A percentile compares a stretch with the other conserved stretches of the same genome.
Conservation (phyloP, 2,113 vertebrate species). For the Lucifuga dentata region DNA sequence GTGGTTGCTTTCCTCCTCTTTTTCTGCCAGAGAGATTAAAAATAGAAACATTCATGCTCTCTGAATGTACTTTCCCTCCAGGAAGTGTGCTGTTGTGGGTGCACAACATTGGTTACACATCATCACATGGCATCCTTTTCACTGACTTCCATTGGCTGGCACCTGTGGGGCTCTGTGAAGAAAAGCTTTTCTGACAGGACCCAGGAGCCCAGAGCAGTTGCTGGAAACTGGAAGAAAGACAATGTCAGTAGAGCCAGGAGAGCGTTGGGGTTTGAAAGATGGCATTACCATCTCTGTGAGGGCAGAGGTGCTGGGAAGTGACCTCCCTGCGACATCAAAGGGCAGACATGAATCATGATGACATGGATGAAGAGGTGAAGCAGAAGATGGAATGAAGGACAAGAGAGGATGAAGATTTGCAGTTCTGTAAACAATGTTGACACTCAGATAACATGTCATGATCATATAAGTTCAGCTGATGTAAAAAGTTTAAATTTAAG, state of each 20-base stretch:
- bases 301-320: constrained; percentile 46
- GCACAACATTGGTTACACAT: constrained; percentile 67
- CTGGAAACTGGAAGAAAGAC: constrained; percentile 75
- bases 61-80: constrained; percentile 81
- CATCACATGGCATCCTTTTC: constrained; percentile 65
- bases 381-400: constrained; percentile 27
- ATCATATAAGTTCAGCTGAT: constrained; percentile 9
- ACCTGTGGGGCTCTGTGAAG: constrained; percentile 82
- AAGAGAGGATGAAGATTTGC: constrained; percentile 12
- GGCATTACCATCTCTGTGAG: constrained; percentile 49
- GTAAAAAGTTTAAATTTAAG: too few species aligned
- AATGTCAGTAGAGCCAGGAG: constrained; percentile 59
- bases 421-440: too few species aligned
- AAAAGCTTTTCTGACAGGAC: constrained; percentile 82
- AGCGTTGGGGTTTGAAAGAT: constrained; percentile 35
- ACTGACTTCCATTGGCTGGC: constrained; percentile 76
- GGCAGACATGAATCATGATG: constrained; percentile 39
- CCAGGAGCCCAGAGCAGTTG: constrained; percentile 80
- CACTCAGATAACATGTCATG: constrained; percentile 12
- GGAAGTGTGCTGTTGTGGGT: constrained; percentile 76
- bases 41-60: constrained; percentile 83
- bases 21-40: constrained; percentile 80
- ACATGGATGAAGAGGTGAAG: constrained; percentile 34
- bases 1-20: constrained; percentile 71
- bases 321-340: constrained; percentile 59